Evolutionary conservation across 2,113 vertebrate species (phyloP).

Genomic region (Leucoraja erinaceus): DNA sequence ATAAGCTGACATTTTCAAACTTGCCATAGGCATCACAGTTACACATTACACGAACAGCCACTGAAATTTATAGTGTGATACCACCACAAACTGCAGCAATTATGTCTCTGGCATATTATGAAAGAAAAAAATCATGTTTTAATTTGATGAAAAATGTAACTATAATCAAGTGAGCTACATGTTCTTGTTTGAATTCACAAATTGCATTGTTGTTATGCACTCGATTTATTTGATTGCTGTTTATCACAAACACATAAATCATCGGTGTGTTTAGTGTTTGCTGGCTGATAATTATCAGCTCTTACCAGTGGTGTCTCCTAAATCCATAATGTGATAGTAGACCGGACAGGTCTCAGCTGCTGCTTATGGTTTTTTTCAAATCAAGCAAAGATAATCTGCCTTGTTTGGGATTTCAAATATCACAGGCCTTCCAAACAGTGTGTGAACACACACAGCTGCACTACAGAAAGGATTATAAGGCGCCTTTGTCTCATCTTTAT

Average conservation of each 20-base stretch:
- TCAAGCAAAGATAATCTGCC: constrained; percentile 34
- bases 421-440: neutral
- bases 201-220: constrained; percentile 29
- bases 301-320: constrained; percentile 24
- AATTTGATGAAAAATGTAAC: constrained; percentile 36
- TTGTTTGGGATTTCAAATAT: constrained; percentile 32
- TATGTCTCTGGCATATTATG: constrained; percentile 16
- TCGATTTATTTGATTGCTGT: constrained; percentile 28
- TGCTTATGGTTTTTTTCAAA: constrained; percentile 13
- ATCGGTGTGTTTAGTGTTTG: constrained; percentile 24
- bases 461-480: constrained; percentile 25
- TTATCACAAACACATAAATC: constrained; percentile 28
- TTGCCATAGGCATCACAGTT: constrained; percentile 11
- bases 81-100: constrained; percentile 32
- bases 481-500: constrained; percentile 6
- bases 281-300: constrained; percentile 15
- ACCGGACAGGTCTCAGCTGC: constrained; percentile 35
- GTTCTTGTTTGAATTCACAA: constrained; percentile 33
- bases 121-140: constrained; percentile 13
- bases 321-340: constrained; percentile 1
- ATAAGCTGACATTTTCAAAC: constrained; percentile 34
- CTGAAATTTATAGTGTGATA: constrained; percentile 29
- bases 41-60: constrained; percentile 3
- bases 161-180: constrained; percentile 25
- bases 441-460: constrained; percentile 24